Percentiles rank a stretch among this genome's conserved stretches.
phyloP scores from a whole-genome alignment of 2,797 vertebrate genomes.

The Petrocephalus schoutedeni region DNA sequence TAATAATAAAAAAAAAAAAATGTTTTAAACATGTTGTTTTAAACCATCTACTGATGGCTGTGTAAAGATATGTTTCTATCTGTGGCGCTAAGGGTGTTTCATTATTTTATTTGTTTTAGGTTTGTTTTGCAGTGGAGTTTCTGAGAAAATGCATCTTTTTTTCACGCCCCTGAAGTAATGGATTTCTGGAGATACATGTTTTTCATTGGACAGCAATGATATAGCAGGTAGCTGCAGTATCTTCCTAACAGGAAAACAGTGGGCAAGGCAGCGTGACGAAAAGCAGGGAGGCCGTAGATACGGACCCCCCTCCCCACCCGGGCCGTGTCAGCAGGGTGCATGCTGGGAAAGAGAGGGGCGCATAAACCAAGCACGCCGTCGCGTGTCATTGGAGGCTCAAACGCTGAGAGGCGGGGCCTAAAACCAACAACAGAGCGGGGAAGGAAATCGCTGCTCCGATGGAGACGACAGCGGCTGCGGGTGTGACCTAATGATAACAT shows the following conservation, averaged over 20 bases:
- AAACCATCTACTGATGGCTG: not conserved
- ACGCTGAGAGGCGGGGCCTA: not conserved
- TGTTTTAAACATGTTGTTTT: not conserved
- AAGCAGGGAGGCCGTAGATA: not conserved
- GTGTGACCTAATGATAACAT: not conserved
- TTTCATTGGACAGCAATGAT: not conserved
- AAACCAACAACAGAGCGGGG: not conserved
- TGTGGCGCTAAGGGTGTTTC: not conserved
- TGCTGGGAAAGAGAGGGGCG: not conserved
- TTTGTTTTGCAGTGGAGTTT: not conserved
- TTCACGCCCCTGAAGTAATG: not conserved
- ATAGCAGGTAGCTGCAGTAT: not conserved
- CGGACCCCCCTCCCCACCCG: no score
- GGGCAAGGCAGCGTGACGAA: not conserved
- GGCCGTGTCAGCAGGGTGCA: not conserved
- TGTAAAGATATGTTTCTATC: not conserved
- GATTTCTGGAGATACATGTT: not conserved
- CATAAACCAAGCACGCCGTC: not conserved
- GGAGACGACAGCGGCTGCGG: not conserved
- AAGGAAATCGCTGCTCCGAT: not conserved
- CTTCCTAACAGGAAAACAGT: not conserved
- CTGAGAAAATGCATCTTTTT: not conserved
- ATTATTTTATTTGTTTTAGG: not conserved
- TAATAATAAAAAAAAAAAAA: not conserved
- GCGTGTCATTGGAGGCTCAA: not conserved